Percentiles rank a stretch among this genome's conserved stretches.
Evolutionary conservation across 2,797 vertebrate genomes (phyloP).

Genomic region (Melanotaenia maccullochi): DNA sequence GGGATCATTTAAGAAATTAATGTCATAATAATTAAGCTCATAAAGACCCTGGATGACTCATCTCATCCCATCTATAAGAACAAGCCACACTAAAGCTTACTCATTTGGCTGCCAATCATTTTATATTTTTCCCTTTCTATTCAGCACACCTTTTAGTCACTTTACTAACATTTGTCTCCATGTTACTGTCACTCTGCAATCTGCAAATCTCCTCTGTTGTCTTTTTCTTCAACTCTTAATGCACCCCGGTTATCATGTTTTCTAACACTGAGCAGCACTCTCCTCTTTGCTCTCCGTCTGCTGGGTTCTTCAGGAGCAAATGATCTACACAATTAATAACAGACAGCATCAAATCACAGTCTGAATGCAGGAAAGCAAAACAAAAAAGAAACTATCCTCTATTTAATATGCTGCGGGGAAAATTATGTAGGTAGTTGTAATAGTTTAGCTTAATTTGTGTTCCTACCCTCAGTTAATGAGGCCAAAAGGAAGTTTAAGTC

Average conservation of each 20-base stretch:
- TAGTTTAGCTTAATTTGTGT: conserved; percentile 41
- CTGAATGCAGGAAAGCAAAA: conserved; percentile 4
- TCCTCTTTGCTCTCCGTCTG: conserved; percentile 2
- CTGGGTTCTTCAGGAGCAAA: background rate
- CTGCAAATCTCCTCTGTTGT: conserved; percentile 8
- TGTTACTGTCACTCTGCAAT: conserved; percentile 11
- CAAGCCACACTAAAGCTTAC: conserved; percentile 36
- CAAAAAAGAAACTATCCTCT: background rate
- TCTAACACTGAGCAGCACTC: background rate
- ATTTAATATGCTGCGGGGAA: conserved; percentile 29
- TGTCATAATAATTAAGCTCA: conserved; percentile 71
- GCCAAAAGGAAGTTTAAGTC: conserved; percentile 28
- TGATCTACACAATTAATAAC: conserved; percentile 15
- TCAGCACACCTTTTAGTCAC: conserved; percentile 12
- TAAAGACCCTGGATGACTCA: conserved; percentile 39
- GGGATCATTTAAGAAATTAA: conserved; percentile 58
- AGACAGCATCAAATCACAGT: conserved; percentile 1
- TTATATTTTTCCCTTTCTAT: background rate
- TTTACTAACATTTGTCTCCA: conserved; percentile 24
- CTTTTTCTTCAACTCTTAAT: conserved; percentile 9
- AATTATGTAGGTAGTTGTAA: conserved; percentile 19
- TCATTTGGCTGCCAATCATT: conserved; percentile 55
- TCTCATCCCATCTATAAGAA: conserved; percentile 41
- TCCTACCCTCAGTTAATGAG: conserved; percentile 44
- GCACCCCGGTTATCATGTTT: conserved; percentile 4